Evolutionary conservation across 92 coral and sea anemone genomes (phyloP).

Genomic region (Desmophyllum pertusum): DNA sequence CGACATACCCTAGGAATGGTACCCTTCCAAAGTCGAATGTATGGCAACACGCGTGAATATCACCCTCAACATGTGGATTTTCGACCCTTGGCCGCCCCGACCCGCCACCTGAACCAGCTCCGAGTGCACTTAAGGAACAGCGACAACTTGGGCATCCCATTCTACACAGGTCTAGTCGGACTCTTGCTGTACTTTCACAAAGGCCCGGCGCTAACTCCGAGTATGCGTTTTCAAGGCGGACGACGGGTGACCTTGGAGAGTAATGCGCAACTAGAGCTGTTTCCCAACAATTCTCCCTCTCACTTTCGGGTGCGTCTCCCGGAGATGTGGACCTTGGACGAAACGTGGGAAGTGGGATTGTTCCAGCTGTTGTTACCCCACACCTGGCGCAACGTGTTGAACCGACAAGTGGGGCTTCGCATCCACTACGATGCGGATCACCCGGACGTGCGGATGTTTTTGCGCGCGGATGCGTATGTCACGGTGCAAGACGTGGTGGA

Average conservation of each 20-base stretch:
- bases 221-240: neutral
- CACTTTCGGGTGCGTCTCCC: neutral
- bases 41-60: neutral
- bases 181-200: constrained; percentile 5
- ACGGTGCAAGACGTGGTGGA: neutral
- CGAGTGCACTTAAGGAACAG: neutral
- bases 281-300: neutral
- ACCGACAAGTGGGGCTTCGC: too few relatives aligned
- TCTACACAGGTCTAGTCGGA: neutral
- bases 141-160: neutral
- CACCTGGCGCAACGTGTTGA: neutral
- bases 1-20: constrained; percentile 10
- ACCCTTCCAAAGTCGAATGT: too few relatives aligned
- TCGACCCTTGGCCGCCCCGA: neutral
- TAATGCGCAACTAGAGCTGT: neutral
- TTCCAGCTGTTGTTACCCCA: neutral
- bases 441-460: too few relatives aligned
- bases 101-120: neutral
- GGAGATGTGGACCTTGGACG: neutral
- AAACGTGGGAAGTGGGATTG: neutral
- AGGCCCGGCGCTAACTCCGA: neutral
- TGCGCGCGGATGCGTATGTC: neutral
- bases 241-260: neutral
- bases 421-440: neutral
- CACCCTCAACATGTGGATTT: neutral